A percentile compares a stretch with the other conserved stretches of the same genome.
These are phyloP conservation scores for Axis porcinus DNA, from an alignment of 2,113 vertebrate genomes.

Conservation along the genomic window DNA sequence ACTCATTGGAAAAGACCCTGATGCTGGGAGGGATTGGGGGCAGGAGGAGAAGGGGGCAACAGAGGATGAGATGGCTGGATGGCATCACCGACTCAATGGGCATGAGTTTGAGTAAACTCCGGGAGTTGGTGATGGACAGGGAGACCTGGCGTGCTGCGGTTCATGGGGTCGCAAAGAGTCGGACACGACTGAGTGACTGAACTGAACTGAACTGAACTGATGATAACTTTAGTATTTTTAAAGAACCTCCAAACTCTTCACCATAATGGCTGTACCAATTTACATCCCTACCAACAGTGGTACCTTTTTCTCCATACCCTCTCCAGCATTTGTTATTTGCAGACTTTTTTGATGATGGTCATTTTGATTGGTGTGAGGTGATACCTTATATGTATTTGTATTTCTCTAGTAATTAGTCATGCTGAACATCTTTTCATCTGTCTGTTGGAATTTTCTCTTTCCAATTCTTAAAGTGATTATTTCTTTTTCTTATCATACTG, in stretches of 20 bases:
- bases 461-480: not conserved
- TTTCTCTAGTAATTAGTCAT: not conserved
- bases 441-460: not conserved
- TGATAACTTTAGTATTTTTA: not conserved
- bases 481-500: not conserved
- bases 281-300: not conserved
- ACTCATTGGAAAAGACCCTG: too few species aligned
- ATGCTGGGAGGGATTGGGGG: too few species aligned
- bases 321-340: not conserved
- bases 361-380: not conserved
- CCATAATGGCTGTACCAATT: not conserved
- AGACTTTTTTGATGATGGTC: not conserved
- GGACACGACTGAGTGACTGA: too few species aligned
- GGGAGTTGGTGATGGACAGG: too few species aligned
- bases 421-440: not conserved
- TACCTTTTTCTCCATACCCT: not conserved
- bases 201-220: not conserved
- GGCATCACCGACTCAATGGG: too few species aligned
- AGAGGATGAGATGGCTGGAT: too few species aligned
- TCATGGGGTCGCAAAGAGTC: too few species aligned
- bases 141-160: too few species aligned
- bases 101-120: too few species aligned
- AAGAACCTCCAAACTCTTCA: not conserved
- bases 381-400: not conserved
- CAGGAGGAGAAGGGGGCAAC: too few species aligned